A percentile compares a stretch with the other conserved stretches of the same genome.
These are phyloP conservation scores for Griposia aprilina DNA, from an alignment of 2,888 invertebrate genomes.

Conservation along the genomic window DNA sequence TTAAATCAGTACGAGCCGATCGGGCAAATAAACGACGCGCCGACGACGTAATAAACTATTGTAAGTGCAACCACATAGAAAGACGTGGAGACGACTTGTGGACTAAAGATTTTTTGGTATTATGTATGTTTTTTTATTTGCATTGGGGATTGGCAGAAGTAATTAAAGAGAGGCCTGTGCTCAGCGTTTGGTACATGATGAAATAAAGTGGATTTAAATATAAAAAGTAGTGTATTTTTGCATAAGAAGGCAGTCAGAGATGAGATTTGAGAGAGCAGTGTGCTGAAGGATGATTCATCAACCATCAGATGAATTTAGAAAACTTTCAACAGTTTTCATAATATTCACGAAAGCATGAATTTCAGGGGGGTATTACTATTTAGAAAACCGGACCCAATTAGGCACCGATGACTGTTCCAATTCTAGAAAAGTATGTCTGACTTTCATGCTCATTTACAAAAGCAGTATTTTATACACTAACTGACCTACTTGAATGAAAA, in stretches of 20 bases:
- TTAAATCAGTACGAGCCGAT: constrained; percentile 86
- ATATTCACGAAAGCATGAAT: not conserved
- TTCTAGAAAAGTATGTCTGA: not conserved
- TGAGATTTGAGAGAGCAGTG: not conserved
- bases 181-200: not conserved
- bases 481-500: not conserved
- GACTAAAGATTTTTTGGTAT: constrained; percentile 25
- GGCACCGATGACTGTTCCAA: not conserved
- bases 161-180: not conserved
- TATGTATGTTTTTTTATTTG: not conserved
- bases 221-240: not conserved
- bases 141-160: no score
- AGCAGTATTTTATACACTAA: fast-evolving
- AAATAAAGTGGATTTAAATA: not conserved
- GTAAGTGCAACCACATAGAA: constrained; percentile 77
- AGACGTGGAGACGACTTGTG: constrained; percentile 68
- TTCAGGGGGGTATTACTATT: not conserved
- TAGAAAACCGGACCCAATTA: not conserved
- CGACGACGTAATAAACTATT: constrained; percentile 85
- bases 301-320: not conserved
- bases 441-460: not conserved
- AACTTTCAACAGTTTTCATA: not conserved
- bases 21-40: constrained; percentile 84
- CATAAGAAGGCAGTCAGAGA: no score
- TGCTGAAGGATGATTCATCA: not conserved